Percentiles rank a stretch among this genome's conserved stretches.
Conservation (phyloP, 2,113 vertebrate genomes). For the Pterocles burchelli region DNA sequence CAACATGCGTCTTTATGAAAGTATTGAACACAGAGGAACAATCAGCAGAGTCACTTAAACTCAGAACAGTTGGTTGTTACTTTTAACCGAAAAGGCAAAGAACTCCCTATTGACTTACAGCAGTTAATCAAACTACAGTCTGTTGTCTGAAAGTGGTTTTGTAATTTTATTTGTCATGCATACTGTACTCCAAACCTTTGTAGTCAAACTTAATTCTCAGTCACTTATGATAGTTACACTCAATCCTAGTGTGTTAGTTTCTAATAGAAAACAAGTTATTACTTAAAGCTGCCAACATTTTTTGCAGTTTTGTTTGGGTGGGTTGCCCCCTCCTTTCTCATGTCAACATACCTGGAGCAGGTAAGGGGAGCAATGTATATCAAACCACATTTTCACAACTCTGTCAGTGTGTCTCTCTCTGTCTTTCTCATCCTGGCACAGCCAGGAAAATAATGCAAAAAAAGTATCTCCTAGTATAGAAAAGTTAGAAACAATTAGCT, state of each 20-base stretch:
- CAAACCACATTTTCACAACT: neutral
- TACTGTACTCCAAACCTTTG: neutral
- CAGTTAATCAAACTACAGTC: neutral
- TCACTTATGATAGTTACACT: neutral
- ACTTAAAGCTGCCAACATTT: neutral
- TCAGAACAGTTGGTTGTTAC: neutral
- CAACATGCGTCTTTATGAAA: neutral
- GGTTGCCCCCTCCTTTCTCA: fast-evolving
- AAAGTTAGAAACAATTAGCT: neutral
- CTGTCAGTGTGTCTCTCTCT: neutral
- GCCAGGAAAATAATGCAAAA: neutral
- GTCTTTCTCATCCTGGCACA: neutral
- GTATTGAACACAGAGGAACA: neutral
- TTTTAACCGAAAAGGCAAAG: neutral
- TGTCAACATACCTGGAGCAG: neutral
- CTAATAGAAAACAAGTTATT: neutral
- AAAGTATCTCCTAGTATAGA: neutral
- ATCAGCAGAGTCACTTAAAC: neutral
- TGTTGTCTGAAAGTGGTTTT: neutral
- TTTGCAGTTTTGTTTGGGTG: neutral
- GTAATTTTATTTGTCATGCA: neutral
- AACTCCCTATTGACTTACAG: neutral
- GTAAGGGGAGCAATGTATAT: neutral
- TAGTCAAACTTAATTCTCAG: neutral
- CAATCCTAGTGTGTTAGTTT: neutral